Base-by-base conservation (phyloP, 1,140 invertebrate species). In the Lepidurus packardi region DNA sequence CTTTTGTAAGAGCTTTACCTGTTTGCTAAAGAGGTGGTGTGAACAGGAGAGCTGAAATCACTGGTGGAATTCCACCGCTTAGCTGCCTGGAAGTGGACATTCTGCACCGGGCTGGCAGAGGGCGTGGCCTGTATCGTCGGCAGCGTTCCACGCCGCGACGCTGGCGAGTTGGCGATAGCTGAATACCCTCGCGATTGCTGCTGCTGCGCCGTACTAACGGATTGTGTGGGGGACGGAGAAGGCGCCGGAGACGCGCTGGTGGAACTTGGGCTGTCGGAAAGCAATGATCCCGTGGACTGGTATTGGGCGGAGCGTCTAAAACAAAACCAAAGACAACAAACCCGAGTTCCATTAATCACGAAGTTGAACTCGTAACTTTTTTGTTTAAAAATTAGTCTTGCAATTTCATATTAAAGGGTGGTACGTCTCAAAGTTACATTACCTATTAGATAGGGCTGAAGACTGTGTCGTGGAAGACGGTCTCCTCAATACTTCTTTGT, bases 51-150 rank as follows among this genome's bases (percentile, higher is more conserved):
- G 75, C 85, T 87, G 82, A 94, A 94, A 85, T 94, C 92, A 53
- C 92, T 92, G 0, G 92, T 94, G 5, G 92, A 93, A 81, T 88
- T 93, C 93, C 93, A 95, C 78, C 92, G 86, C 87, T 94, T 94
- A 74, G 90, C 90, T 81, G 78, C 47, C 76, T 77, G 21, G 81
- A 80, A 43, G 76, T 79, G 76, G 82, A 81, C 78, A 80, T 78
- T 74, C 77, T 80, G 43, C 75, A 80, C 81, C 77, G 79, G 53
- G 41, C 53, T 65, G 80, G 73, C 65, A 75, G 78, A 77, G 80
- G 80, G 43, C 80, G 75, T 75, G 77, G 81, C 86, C 82, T 47
- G 86, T 81, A 79, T 79, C 73, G 79, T 78, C 77, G 81, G 78
- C 73, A 73, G 81, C n/a, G 75, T 76, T 24, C 76, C 76, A 10